phyloP scores from a whole-genome alignment of 2,797 vertebrate species.

The Varecia variegata region DNA sequence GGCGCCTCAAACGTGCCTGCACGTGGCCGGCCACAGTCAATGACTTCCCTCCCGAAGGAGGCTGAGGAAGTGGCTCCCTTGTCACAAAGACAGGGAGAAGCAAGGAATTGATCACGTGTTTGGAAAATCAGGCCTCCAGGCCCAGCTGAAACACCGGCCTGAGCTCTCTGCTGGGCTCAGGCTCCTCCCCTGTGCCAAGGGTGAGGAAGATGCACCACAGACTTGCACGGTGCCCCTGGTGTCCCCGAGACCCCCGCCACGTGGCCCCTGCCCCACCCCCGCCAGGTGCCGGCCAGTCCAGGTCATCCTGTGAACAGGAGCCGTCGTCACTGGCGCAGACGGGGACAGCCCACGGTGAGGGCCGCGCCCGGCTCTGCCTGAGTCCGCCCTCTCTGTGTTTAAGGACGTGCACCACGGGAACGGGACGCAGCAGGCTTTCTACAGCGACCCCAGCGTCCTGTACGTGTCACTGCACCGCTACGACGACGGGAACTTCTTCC shows the following conservation, averaged over 20 bases:
- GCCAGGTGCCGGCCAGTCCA: neutral
- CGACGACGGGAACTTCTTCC: slow-evolving; percentile 98
- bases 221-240: neutral
- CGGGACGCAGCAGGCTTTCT: slow-evolving; percentile 98
- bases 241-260: too few species aligned
- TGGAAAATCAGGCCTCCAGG: neutral
- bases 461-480: slow-evolving; percentile 97
- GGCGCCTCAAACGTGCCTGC: fast-evolving
- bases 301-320: neutral
- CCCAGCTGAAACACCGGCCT: neutral
- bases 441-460: slow-evolving; percentile 93
- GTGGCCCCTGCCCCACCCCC: fast-evolving
- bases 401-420: slow-evolving; percentile 99
- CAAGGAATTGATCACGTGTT: too few species aligned
- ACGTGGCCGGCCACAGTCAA: neutral
- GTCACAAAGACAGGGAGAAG: neutral
- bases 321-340: too few species aligned
- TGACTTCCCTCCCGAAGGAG: neutral
- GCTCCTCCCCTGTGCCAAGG: fast-evolving
- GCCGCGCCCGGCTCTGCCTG: neutral
- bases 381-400: neutral
- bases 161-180: neutral
- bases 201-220: neutral
- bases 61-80: neutral
- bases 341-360: neutral